phyloP scores from a whole-genome alignment of 2,888 invertebrate genomes.

The Chloroclystis v-ata region DNA sequence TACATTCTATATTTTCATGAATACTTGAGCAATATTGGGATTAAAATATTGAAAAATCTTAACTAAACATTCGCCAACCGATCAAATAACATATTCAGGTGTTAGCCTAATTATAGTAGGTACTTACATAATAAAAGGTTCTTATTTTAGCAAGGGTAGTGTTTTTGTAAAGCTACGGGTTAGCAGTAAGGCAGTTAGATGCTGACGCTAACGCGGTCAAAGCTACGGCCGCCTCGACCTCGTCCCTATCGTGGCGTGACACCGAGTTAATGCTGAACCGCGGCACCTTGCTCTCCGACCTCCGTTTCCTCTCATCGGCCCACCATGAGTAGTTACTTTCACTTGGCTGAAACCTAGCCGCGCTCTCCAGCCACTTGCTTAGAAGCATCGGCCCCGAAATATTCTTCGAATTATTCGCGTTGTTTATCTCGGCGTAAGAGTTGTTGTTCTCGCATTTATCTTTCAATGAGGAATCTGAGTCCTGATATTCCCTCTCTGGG shows the following conservation, averaged over 20 bases:
- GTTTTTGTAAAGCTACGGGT: constrained; percentile 9
- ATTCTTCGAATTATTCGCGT: constrained; percentile 36
- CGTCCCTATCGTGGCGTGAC: constrained; percentile 81
- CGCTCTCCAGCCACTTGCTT: constrained; percentile 86
- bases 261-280: constrained; percentile 45
- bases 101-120: neutral
- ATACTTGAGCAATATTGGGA: constrained; percentile 53
- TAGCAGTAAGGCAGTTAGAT: constrained; percentile 49
- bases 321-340: constrained; percentile 85
- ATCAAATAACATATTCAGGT: constrained; percentile 3
- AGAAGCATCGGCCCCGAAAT: constrained; percentile 80
- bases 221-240: constrained; percentile 87
- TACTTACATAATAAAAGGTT: too few relatives aligned
- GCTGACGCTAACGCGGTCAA: constrained; percentile 81
- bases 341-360: constrained; percentile 84
- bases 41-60: constrained; percentile 14
- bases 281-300: constrained; percentile 46
- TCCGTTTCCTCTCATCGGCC: constrained; percentile 63
- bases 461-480: constrained; percentile 54
- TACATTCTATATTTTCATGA: constrained; percentile 36
- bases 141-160: too few relatives aligned
- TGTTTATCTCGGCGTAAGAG: constrained; percentile 38
- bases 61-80: constrained; percentile 20
- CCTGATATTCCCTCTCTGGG: constrained; percentile 49
- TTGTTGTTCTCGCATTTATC: constrained; percentile 62